Conservation (phyloP, 2,797 vertebrate species). For the Manis javanica region DNA sequence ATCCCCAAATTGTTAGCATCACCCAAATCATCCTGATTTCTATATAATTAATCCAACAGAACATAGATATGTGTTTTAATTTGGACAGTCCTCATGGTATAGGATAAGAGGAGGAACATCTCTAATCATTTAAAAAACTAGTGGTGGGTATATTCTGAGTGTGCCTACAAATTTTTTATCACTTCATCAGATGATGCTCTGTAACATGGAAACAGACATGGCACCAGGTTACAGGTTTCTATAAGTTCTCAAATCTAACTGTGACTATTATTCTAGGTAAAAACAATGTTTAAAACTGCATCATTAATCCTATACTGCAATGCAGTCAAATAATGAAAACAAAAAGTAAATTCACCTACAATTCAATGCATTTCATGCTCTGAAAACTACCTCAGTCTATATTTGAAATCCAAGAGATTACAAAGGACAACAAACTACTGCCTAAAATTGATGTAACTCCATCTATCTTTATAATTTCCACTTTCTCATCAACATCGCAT, state of each 20-base stretch:
- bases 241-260: conserved; percentile 2
- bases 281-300: not conserved
- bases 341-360: not conserved
- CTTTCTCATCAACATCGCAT: not conserved
- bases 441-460: not conserved
- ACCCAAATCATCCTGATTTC: conserved; percentile 23
- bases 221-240: not conserved
- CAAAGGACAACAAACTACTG: not conserved
- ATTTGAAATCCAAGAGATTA: not conserved
- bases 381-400: not conserved
- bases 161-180: not conserved
- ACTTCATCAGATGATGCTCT: not conserved
- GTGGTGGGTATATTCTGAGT: not conserved
- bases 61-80: not conserved
- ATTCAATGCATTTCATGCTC: not conserved
- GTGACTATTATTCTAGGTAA: not conserved
- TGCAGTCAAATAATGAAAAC: not conserved
- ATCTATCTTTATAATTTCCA: not conserved
- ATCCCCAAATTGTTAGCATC: not conserved
- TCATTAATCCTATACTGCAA: not conserved
- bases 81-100: not conserved
- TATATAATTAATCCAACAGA: not conserved
- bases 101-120: not conserved
- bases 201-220: not conserved
- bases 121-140: not conserved